phyloP scores from a whole-genome alignment of 2,888 invertebrate genomes.

The Halocaridina rubra region DNA sequence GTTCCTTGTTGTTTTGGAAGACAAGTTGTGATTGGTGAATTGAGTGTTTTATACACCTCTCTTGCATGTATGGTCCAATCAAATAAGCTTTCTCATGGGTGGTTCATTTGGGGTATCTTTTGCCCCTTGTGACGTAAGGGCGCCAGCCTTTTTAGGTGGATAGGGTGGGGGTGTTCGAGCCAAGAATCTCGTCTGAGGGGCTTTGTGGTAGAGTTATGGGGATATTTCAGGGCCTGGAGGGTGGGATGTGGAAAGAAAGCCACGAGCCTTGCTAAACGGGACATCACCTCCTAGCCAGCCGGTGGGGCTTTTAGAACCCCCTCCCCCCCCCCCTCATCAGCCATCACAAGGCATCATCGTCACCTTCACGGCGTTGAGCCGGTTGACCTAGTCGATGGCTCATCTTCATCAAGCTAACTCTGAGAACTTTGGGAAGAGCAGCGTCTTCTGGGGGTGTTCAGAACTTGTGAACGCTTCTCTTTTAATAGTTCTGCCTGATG shows the following conservation, averaged over 20 bases:
- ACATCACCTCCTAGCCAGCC: neutral
- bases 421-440: no score
- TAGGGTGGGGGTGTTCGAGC: slow-evolving; percentile 19
- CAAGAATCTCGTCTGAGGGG: slow-evolving; percentile 21
- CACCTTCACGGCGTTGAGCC: neutral
- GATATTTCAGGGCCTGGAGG: neutral
- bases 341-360: neutral
- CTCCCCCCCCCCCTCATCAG: neutral
- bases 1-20: neutral
- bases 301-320: neutral
- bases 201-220: neutral
- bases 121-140: slow-evolving; percentile 10
- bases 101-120: neutral
- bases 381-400: no score
- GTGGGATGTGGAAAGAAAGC: no score
- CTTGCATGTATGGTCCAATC: slow-evolving; percentile 7
- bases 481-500: no score
- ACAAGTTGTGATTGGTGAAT: neutral
- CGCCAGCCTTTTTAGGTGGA: slow-evolving; percentile 27
- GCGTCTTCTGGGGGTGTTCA: no score
- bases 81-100: neutral
- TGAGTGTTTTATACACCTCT: neutral
- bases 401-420: no score
- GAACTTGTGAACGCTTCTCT: no score
- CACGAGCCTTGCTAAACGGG: neutral